These are phyloP conservation scores for Nothobranchius furzeri DNA, from an alignment of 2,113 vertebrate genomes.

Conservation along the genomic window DNA sequence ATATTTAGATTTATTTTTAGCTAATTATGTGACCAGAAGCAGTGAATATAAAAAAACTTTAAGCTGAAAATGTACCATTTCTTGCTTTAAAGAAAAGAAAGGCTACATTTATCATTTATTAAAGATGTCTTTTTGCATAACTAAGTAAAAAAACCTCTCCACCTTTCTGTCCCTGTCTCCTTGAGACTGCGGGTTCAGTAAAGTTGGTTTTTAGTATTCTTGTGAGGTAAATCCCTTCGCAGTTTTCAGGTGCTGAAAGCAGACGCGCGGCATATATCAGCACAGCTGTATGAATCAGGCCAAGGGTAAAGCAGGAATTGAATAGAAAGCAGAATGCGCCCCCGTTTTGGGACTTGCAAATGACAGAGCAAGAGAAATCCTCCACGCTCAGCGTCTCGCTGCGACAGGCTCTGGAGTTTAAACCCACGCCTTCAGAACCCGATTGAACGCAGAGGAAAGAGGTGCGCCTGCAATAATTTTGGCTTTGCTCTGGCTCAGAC, in stretches of 20 bases:
- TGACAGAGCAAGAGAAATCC: constrained; percentile 39
- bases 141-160: constrained; percentile 5
- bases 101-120: not conserved
- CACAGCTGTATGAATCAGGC: constrained; percentile 60
- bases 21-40: no score
- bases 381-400: constrained; percentile 3
- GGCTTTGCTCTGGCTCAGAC: not conserved
- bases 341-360: constrained; percentile 50
- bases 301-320: constrained; percentile 62
- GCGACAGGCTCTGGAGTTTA: constrained; percentile 17
- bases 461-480: constrained; percentile 4
- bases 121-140: constrained; percentile 30
- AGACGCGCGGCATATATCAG: constrained; percentile 59
- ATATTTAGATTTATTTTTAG: no score
- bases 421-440: constrained; percentile 25
- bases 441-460: constrained; percentile 22
- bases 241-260: constrained; percentile 39
- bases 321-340: constrained; percentile 57
- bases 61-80: no score
- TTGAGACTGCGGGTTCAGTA: constrained; percentile 24
- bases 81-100: no score
- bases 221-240: constrained; percentile 48
- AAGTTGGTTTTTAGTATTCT: constrained; percentile 63
- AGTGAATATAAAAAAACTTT: no score
- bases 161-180: constrained; percentile 11